Evolutionary conservation across 2,113 vertebrate species (phyloP), one percentile per base, ranked within the genome.

Genomic region (Gadus macrocephalus): DNA sequence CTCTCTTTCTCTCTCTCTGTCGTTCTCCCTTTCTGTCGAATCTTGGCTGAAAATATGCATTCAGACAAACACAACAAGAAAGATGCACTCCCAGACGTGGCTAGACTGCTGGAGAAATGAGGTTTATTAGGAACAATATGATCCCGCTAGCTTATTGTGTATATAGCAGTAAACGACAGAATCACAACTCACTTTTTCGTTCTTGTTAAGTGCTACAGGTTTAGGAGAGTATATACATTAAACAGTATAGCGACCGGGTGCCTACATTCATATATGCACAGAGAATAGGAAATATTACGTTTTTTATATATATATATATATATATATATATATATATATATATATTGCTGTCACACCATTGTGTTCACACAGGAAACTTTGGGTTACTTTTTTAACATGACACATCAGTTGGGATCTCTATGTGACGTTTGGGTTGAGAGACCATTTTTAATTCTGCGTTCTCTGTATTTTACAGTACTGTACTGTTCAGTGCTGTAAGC

Each of bases 131-230:
- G 88, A 88, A 89, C 87, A 87, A 80, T 79, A 80, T 86, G 83
- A 86, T 82, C 85, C 83, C 62, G 56, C 86, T 90, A 90, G 87
- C 88, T 90, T 89, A 90, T 89, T 9, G 78, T 87, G 82, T 82
- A 88, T 86, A 90, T 86, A 89, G 88, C 87, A 84, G 88, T 89
- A 90, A 89, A 89, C 85, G 88, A 88, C 78, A 85, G 78, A 85
- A 84, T 89, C 79, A 88, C 86, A 76, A 74, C 78, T 85, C 85
- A 89, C 86, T 81, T 86, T 78, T 58, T 58, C 42, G 8, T 58
- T 58, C n/a, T 58, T 58, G 55, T 80, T 87, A 90, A 90, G 89
- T 90, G 89, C 89, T 89, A 90, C 87, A 88, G 64, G 81, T 85
- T 49, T 49, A 87, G 86, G 86, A 67, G 80, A 87, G 82, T 89